These are phyloP conservation scores for Celastrina argiolus DNA, from an alignment of 2,888 invertebrate genomes.

Conservation along the genomic window DNA sequence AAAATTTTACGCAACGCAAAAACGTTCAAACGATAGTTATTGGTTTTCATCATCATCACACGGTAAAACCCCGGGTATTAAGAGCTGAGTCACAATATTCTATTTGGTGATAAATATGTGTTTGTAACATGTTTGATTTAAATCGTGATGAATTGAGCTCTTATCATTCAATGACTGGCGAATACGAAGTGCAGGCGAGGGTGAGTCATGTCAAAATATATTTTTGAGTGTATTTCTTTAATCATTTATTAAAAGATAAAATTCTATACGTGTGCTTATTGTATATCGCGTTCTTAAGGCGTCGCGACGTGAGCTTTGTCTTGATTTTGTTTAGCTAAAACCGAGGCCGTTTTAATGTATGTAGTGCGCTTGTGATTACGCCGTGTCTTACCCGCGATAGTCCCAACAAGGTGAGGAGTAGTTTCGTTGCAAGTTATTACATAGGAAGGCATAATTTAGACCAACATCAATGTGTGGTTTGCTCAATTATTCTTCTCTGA, in stretches of 20 bases:
- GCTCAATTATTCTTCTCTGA: no score
- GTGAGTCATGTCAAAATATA: background rate
- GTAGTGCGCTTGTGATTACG: no score
- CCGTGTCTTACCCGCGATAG: no score
- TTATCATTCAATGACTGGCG: background rate
- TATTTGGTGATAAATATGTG: background rate
- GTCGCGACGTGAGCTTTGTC: no score
- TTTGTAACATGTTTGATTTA: background rate
- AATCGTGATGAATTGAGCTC: background rate
- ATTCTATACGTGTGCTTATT: background rate
- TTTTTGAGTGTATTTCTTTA: background rate
- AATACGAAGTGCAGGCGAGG: background rate
- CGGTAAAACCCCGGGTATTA: slow-evolving; percentile 3
- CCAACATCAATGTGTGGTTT: no score
- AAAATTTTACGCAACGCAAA: background rate
- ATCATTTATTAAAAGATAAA: background rate
- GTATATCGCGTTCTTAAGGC: no score
- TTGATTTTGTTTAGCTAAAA: no score
- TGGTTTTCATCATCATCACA: background rate
- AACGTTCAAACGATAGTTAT: background rate
- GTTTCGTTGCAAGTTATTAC: no score
- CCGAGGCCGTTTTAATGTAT: no score
- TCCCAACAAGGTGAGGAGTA: no score
- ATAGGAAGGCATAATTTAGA: no score
- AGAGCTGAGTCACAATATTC: background rate